Evolutionary conservation across 2,888 invertebrate genomes (phyloP).

Genomic region (Terebella lapidaria): DNA sequence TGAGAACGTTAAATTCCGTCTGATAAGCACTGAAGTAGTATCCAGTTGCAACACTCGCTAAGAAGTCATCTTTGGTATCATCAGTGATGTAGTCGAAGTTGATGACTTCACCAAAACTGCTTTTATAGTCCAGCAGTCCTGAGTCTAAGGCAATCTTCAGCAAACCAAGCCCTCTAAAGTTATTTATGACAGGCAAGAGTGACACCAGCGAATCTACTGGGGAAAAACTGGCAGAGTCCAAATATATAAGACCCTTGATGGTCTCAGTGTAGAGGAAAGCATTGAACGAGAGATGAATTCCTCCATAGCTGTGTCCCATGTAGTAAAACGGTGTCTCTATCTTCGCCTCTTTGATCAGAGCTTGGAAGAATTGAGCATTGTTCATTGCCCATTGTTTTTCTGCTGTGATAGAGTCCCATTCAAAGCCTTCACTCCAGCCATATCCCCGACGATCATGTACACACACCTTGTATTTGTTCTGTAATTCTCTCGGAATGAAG

Average conservation of each 20-base stretch:
- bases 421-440: conserved; percentile 17
- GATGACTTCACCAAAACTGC: neutral
- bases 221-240: conserved; percentile 11
- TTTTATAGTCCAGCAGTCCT: neutral
- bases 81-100: neutral
- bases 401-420: conserved; percentile 6
- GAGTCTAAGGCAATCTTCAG: conserved; percentile 7
- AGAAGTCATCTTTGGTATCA: neutral
- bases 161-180: conserved; percentile 5
- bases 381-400: conserved; percentile 8
- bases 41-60: conserved; percentile 3
- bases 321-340: conserved; percentile 14
- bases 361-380: conserved; percentile 6
- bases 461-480: conserved; percentile 10
- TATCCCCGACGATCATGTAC: conserved; percentile 14
- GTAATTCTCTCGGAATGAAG: conserved; percentile 11
- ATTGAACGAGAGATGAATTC: conserved; percentile 3
- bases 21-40: conserved; percentile 4
- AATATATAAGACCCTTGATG: conserved; percentile 15
- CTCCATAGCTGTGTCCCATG: conserved; percentile 16
- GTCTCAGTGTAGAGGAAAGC: conserved; percentile 8
- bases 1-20: neutral
- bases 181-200: neutral
- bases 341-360: neutral
- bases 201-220: neutral